Evolutionary conservation across 2,888 invertebrate genomes (phyloP).

Genomic region (Caenorhabditis wallacei): DNA sequence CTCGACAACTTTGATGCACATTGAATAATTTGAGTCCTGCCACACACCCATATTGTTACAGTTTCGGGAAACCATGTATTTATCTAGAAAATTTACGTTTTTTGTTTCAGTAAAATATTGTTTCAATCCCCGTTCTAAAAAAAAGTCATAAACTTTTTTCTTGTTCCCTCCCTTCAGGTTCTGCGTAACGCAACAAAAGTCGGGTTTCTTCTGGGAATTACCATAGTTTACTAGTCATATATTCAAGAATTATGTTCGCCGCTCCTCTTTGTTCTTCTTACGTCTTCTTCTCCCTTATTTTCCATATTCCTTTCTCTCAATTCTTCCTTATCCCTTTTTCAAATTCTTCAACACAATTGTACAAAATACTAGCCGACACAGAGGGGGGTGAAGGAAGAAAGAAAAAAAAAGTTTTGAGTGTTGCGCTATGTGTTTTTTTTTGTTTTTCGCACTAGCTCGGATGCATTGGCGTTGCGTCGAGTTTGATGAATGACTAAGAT

Average conservation of each 20-base stretch:
- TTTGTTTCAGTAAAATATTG: not conserved
- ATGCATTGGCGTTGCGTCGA: constrained; percentile 20
- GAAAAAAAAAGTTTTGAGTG: constrained; percentile 28
- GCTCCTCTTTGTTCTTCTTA: constrained; percentile 24
- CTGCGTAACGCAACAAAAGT: constrained; percentile 34
- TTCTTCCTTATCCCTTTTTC: constrained; percentile 4
- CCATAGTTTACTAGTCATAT: constrained; percentile 44
- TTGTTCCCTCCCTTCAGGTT: too few species aligned
- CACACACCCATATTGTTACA: constrained; percentile 77
- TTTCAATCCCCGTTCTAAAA: too few species aligned
- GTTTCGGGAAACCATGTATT: constrained; percentile 74
- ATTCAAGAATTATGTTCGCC: constrained; percentile 46
- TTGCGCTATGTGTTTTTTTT: constrained; percentile 34
- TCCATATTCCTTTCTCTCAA: constrained; percentile 1
- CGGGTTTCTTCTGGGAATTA: constrained; percentile 38
- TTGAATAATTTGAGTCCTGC: constrained; percentile 78
- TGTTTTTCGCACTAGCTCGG: constrained; percentile 31
- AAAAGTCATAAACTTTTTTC: too few species aligned
- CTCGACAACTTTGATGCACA: constrained; percentile 78
- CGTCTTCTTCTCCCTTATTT: constrained; percentile 2
- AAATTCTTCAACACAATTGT: constrained; percentile 18
- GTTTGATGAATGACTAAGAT: constrained; percentile 56
- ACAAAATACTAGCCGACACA: constrained; percentile 30
- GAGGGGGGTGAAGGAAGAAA: not conserved
- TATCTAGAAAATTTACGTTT: constrained; percentile 69